A percentile compares a stretch with the other conserved stretches of the same genome.
Conservation (phyloP, 2,797 vertebrate genomes). For the Sylvilagus floridanus region DNA sequence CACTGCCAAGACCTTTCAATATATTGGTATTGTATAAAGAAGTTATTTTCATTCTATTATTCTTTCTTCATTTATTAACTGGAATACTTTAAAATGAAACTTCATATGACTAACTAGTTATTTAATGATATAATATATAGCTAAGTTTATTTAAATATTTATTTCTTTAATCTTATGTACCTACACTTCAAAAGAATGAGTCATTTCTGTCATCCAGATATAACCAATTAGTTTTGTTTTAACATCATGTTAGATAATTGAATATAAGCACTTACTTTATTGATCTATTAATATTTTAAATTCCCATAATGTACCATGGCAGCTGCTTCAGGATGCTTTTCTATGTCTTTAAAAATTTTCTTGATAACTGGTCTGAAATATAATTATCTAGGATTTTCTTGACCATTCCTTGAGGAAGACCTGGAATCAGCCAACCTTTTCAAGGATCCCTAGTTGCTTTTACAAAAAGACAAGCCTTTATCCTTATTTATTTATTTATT, state of each 20-base stretch:
- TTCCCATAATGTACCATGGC: background rate
- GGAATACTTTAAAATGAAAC: background rate
- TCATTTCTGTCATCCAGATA: background rate
- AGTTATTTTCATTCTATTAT: background rate
- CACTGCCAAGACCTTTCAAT: background rate
- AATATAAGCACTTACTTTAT: background rate
- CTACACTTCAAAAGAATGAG: background rate
- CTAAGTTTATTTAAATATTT: background rate
- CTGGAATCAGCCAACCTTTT: background rate
- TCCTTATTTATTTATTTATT: too few relatives aligned
- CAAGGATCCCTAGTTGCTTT: background rate
- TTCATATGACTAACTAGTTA: background rate
- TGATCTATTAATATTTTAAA: background rate
- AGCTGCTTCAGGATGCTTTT: background rate
- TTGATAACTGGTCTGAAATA: background rate
- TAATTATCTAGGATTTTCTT: background rate
- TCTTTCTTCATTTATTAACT: background rate
- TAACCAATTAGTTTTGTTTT: background rate
- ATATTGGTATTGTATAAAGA: background rate
- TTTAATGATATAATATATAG: background rate
- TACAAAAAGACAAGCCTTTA: background rate
- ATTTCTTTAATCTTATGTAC: background rate
- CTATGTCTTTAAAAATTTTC: background rate
- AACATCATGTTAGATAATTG: background rate
- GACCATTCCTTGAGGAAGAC: background rate